Evolutionary conservation across 1,140 invertebrate genomes (phyloP).

Genomic region (Cydia fagiglandana): DNA sequence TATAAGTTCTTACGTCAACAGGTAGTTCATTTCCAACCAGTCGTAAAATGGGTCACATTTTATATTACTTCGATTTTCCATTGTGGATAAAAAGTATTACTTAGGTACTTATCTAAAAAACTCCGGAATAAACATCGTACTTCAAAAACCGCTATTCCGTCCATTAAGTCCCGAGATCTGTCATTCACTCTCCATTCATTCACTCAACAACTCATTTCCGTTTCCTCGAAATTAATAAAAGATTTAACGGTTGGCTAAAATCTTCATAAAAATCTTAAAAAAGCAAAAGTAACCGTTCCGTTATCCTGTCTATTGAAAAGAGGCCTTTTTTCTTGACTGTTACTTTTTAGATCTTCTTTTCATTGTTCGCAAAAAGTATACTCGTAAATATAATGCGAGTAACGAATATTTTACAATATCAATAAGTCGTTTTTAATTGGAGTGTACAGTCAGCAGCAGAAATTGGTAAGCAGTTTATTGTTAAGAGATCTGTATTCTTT

Average conservation of each 20-base stretch:
- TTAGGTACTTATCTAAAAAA: neutral
- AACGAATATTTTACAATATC: neutral
- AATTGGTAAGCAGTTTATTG: too few relatives aligned
- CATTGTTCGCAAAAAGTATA: neutral
- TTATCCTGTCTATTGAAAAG: conserved; percentile 14
- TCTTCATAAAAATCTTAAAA: conserved; percentile 7
- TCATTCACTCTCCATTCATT: conserved; percentile 25
- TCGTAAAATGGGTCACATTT: too few relatives aligned
- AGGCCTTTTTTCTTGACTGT: neutral
- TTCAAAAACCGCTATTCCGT: conserved; percentile 11
- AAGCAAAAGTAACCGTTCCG: conserved; percentile 10
- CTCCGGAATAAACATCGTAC: neutral
- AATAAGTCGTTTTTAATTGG: neutral
- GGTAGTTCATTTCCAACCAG: too few relatives aligned
- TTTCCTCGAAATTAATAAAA: conserved; percentile 46
- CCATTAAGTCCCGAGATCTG: neutral
- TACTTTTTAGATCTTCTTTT: neutral
- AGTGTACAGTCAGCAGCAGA: neutral
- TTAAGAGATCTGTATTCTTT: too few relatives aligned
- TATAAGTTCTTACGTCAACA: too few relatives aligned
- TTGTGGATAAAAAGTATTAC: too few relatives aligned
- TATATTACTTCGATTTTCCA: too few relatives aligned
- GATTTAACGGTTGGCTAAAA: conserved; percentile 13
- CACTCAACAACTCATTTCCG: conserved; percentile 40
- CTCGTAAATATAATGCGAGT: neutral